Percentiles rank a stretch among this genome's conserved stretches.
Conservation (phyloP, 2,888 invertebrate species). For the Lysandra coridon region DNA sequence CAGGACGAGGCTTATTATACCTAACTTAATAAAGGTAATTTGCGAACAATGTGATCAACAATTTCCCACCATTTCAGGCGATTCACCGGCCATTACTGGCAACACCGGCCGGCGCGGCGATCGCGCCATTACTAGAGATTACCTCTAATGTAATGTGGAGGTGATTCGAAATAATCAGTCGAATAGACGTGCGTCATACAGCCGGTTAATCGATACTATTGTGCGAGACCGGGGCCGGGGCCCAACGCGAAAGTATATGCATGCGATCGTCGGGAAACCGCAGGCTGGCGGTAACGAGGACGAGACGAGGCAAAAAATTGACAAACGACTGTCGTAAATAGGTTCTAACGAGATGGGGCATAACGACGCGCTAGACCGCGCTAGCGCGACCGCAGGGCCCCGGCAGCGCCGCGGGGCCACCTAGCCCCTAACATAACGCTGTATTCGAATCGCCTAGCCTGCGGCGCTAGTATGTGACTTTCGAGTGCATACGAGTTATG, state of each 20-base stretch:
- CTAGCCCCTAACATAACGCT: constrained; percentile 44
- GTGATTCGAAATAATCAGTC: constrained; percentile 78
- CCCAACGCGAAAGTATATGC: constrained; percentile 18
- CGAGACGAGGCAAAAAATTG: constrained; percentile 39
- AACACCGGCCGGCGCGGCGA: constrained; percentile 52
- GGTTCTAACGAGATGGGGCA: constrained; percentile 58
- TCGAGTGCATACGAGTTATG: constrained; percentile 38
- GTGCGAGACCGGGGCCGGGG: constrained; percentile 39
- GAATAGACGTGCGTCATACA: constrained; percentile 58
- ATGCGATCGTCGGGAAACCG: constrained; percentile 38
- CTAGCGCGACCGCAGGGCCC: constrained; percentile 37
- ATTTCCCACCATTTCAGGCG: constrained; percentile 43
- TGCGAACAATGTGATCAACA: constrained; percentile 30
- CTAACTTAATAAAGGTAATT: constrained; percentile 26
- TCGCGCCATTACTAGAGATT: constrained; percentile 71
- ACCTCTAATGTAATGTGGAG: constrained; percentile 74
- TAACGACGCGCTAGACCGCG: constrained; percentile 42
- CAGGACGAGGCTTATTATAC: constrained; percentile 9
- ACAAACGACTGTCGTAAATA: constrained; percentile 53
- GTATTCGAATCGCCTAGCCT: constrained; percentile 57
- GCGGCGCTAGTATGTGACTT: constrained; percentile 46
- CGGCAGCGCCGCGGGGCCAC: constrained; percentile 47
- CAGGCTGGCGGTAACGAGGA: constrained; percentile 41
- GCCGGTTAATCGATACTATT: constrained; percentile 66
- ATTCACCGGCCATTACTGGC: constrained; percentile 50